Percentiles rank a stretch among this genome's conserved stretches.
Evolutionary conservation across 2,888 invertebrate species (phyloP).

Genomic region (Thera britannica): DNA sequence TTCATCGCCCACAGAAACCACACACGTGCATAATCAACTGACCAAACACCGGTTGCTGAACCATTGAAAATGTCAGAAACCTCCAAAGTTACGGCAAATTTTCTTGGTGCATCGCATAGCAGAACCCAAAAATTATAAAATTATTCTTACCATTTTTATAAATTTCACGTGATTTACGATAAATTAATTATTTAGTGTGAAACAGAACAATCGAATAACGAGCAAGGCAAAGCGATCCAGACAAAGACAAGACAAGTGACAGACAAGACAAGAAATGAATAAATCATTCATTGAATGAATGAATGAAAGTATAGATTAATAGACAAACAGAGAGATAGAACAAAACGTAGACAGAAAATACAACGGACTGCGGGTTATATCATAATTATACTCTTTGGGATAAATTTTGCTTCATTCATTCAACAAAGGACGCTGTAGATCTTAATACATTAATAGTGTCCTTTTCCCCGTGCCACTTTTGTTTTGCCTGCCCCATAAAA

Average conservation of each 20-base stretch:
- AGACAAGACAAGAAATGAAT: neutral
- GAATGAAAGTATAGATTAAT: neutral
- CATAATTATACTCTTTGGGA: no score
- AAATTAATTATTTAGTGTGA: constrained; percentile 9
- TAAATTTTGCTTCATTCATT: no score
- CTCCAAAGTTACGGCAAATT: neutral
- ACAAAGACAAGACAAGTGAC: constrained; percentile 15
- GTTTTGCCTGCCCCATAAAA: no score
- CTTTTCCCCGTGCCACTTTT: no score
- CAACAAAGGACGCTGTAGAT: no score
- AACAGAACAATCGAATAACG: neutral
- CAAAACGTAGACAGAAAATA: no score
- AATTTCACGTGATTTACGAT: constrained; percentile 20
- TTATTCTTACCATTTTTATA: constrained; percentile 25
- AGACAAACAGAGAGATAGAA: no score
- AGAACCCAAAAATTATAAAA: constrained; percentile 19
- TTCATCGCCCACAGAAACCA: constrained; percentile 53
- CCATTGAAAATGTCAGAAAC: constrained; percentile 33
- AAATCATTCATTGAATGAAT: constrained; percentile 7
- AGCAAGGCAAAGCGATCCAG: neutral
- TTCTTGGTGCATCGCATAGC: neutral
- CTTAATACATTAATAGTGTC: no score
- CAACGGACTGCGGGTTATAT: no score
- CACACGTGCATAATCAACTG: constrained; percentile 61
- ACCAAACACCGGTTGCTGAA: constrained; percentile 53